Conservation (phyloP, 2,888 invertebrate species). For the Cepaea hortensis region DNA sequence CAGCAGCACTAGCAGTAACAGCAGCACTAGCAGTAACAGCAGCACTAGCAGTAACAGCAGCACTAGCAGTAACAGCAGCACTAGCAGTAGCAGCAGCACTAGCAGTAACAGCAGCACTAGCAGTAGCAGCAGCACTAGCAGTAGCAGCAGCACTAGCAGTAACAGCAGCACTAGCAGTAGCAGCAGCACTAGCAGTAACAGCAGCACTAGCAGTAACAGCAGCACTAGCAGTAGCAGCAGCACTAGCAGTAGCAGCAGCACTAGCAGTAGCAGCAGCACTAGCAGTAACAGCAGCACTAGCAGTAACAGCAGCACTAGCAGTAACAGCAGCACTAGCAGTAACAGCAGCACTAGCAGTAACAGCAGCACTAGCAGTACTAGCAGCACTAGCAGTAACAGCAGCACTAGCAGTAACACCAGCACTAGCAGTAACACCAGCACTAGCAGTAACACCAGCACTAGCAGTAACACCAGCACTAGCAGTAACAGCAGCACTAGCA, state of each 20-base stretch:
- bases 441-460: background rate
- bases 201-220: background rate
- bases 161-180: background rate
- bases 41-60: no score
- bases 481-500: no score
- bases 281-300: background rate
- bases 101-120: background rate
- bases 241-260: background rate
- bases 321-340: no score
- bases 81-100: background rate
- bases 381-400: background rate
- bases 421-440: background rate
- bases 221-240: background rate
- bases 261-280: background rate
- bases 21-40: background rate
- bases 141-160: background rate
- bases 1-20: background rate
- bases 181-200: no score
- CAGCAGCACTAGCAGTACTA: background rate
- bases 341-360: background rate
- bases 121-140: background rate
- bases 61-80: background rate
- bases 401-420: background rate
- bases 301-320: background rate
- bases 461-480: background rate